Percentiles rank a stretch among this genome's conserved stretches.
phyloP scores from a whole-genome alignment of 2,888 invertebrate species.

The Cosmia trapezina region DNA sequence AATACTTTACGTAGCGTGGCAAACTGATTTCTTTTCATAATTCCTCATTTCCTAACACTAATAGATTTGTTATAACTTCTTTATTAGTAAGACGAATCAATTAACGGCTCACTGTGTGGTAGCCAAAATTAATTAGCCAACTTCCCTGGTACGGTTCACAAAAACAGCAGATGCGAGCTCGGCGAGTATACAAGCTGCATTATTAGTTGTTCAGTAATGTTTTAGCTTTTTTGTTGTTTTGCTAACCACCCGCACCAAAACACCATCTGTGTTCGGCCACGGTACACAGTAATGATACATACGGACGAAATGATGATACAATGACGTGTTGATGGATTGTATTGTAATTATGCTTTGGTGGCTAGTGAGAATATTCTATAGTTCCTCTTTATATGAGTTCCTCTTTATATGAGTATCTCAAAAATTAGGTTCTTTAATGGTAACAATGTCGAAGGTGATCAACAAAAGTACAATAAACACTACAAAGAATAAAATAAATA shows the following conservation, averaged over 20 bases:
- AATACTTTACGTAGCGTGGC: conserved; percentile 5
- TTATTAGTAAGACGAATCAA: conserved; percentile 86
- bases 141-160: conserved; percentile 82
- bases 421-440: background rate
- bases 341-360: conserved; percentile 35
- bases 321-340: conserved; percentile 26
- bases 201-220: conserved; percentile 85
- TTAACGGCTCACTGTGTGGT: conserved; percentile 81
- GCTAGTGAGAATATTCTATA: background rate
- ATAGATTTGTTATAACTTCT: conserved; percentile 76
- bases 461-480: background rate
- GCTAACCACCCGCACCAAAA: conserved; percentile 82
- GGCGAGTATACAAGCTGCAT: conserved; percentile 81
- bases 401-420: background rate
- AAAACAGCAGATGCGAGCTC: conserved; percentile 87
- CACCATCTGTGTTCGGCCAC: conserved; percentile 85
- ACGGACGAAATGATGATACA: conserved; percentile 60
- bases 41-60: conserved; percentile 68
- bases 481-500: no score
- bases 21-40: conserved; percentile 51
- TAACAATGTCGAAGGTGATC: background rate
- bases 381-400: background rate
- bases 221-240: conserved; percentile 81
- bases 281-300: conserved; percentile 75
- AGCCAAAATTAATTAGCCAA: conserved; percentile 85